Conservation (phyloP, 2,797 vertebrate genomes). For the Etheostoma nigrum region DNA sequence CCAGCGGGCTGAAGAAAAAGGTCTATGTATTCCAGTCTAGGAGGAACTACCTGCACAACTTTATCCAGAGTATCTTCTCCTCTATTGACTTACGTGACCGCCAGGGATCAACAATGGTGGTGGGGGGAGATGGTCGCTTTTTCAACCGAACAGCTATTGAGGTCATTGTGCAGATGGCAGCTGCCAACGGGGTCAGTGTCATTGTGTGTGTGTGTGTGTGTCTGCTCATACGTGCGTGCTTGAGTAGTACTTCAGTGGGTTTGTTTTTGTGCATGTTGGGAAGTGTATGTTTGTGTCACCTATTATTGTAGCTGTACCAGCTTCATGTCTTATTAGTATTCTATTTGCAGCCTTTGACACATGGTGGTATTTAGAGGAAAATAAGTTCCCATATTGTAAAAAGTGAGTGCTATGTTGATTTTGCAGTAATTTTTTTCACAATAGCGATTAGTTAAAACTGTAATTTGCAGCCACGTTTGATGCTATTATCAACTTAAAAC, state of each 20-base stretch:
- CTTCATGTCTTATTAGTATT: background rate
- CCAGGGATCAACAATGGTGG: slow-evolving; percentile 94
- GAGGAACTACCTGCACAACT: slow-evolving; percentile 95
- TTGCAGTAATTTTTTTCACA: background rate
- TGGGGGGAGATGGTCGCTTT: slow-evolving; percentile 96
- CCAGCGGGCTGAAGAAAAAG: slow-evolving; percentile 90
- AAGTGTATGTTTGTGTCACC: slow-evolving; percentile 25
- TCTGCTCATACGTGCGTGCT: slow-evolving; percentile 24
- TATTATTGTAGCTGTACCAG: slow-evolving; percentile 1
- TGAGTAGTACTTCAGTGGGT: background rate
- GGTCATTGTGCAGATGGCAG: slow-evolving; percentile 96
- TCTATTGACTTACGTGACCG: slow-evolving; percentile 96
- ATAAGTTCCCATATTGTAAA: no score
- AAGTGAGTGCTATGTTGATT: no score
- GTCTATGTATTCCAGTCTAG: slow-evolving; percentile 90
- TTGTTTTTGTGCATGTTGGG: slow-evolving; percentile 30
- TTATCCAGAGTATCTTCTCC: slow-evolving; percentile 95
- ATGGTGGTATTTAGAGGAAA: background rate
- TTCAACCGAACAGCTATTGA: slow-evolving; percentile 92
- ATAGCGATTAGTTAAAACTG: background rate
- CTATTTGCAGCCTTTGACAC: background rate
- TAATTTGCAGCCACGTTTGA: background rate
- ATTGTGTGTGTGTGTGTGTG: slow-evolving; percentile 22
- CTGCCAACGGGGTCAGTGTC: slow-evolving; percentile 98
- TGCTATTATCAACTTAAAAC: background rate